These are phyloP conservation scores for Hydrolagus affinis DNA, from an alignment of 2,113 vertebrate species.

Conservation along the genomic window DNA sequence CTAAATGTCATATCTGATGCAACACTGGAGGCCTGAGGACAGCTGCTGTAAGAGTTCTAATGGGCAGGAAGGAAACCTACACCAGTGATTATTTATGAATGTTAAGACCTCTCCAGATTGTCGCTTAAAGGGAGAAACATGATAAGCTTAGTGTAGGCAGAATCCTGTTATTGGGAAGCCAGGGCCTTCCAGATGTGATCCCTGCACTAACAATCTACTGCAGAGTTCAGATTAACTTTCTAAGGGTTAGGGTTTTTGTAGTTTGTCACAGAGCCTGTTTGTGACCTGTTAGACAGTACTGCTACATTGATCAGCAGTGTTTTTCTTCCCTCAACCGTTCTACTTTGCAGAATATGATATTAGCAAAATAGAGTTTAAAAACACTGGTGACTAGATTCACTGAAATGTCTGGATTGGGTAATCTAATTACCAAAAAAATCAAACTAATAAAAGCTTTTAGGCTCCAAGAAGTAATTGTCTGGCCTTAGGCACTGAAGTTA, in stretches of 20 bases:
- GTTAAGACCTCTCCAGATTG: conserved; percentile 27
- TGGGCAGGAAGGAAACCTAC: conserved; percentile 34
- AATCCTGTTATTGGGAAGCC: neutral
- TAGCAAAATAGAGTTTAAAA: too few species aligned
- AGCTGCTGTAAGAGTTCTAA: conserved; percentile 22
- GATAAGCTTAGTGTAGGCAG: conserved; percentile 15
- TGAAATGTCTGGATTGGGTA: too few species aligned
- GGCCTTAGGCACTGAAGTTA: too few species aligned
- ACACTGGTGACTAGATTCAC: too few species aligned
- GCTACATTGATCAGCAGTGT: neutral
- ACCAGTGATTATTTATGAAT: conserved; percentile 32
- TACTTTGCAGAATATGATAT: too few species aligned
- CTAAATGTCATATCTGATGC: conserved; percentile 18
- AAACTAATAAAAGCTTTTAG: too few species aligned
- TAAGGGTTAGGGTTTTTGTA: neutral
- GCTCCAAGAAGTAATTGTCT: too few species aligned
- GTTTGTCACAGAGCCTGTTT: neutral
- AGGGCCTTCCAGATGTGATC: neutral
- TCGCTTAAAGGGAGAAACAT: conserved; percentile 33
- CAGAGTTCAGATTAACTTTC: neutral
- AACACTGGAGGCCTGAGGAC: conserved; percentile 10
- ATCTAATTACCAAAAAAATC: too few species aligned
- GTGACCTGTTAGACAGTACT: neutral
- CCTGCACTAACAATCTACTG: neutral
- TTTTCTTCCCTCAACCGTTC: too few species aligned